phyloP scores from a whole-genome alignment of 2,797 vertebrate genomes.

The Myripristis murdjan region DNA sequence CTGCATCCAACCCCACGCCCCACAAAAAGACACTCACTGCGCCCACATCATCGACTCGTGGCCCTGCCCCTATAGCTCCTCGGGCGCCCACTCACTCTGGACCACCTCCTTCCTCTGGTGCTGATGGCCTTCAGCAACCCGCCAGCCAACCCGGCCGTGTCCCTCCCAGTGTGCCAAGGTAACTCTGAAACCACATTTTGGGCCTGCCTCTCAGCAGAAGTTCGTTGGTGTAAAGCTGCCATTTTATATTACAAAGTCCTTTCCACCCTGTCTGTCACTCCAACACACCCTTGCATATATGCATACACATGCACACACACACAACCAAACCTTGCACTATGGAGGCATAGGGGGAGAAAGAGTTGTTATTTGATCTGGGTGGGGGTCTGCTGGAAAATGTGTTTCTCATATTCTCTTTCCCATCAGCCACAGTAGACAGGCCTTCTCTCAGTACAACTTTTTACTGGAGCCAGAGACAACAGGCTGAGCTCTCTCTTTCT shows the following conservation, averaged over 20 bases:
- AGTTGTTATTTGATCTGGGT: constrained; percentile 86
- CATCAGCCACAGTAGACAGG: constrained; percentile 79
- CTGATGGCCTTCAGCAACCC: constrained; percentile 74
- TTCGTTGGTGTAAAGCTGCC: constrained; percentile 26
- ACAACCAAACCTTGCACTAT: constrained; percentile 36
- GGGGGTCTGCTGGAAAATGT: constrained; percentile 87
- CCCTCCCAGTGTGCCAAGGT: constrained; percentile 91
- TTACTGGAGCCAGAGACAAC: constrained; percentile 80
- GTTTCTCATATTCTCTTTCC: constrained; percentile 86
- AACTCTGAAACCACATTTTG: constrained; percentile 59
- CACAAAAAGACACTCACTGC: constrained; percentile 72
- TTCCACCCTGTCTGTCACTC: constrained; percentile 6
- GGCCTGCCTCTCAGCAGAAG: constrained; percentile 1
- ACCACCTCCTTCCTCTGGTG: constrained; percentile 71
- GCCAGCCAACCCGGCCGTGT: constrained; percentile 83
- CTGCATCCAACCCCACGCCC: constrained; percentile 80
- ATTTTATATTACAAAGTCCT: constrained; percentile 19
- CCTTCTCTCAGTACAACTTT: constrained; percentile 70
- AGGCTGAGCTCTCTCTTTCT: constrained; percentile 71
- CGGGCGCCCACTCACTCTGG: constrained; percentile 78
- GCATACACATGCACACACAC: constrained; percentile 23
- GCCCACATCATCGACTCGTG: constrained; percentile 69
- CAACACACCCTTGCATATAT: constrained; percentile 28
- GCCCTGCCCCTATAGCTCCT: constrained; percentile 84
- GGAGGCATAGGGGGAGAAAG: constrained; percentile 67